Conservation (phyloP, 2,888 invertebrate species). For the Allygus modestus region DNA sequence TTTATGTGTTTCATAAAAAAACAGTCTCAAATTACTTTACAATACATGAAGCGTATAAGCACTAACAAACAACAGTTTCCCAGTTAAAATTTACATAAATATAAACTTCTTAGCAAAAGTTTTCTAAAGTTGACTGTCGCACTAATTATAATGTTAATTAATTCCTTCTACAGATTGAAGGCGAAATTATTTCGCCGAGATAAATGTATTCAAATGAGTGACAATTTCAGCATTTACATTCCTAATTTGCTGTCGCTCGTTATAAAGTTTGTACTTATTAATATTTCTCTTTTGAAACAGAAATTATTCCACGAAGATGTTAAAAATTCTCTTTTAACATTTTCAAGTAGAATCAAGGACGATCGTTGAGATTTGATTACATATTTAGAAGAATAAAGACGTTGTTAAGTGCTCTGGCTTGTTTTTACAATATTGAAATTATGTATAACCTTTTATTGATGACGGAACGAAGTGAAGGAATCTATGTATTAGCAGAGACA, state of each 20-base stretch:
- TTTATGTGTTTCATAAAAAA: too few species aligned
- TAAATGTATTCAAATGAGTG: slow-evolving; percentile 55
- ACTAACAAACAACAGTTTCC: not conserved
- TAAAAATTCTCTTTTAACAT: slow-evolving; percentile 9
- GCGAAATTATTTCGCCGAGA: slow-evolving; percentile 42
- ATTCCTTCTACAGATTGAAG: slow-evolving; percentile 46
- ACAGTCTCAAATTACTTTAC: too few species aligned
- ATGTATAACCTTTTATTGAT: too few species aligned
- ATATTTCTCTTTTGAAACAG: slow-evolving; percentile 38
- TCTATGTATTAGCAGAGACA: too few species aligned
- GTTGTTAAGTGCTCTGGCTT: too few species aligned
- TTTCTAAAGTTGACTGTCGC: slow-evolving; percentile 23
- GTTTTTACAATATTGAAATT: too few species aligned
- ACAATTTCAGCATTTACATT: slow-evolving; percentile 56
- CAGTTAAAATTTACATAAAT: slow-evolving; percentile 8
- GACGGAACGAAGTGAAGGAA: too few species aligned
- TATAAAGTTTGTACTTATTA: slow-evolving; percentile 57
- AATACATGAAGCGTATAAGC: not conserved
- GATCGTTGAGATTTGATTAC: not conserved
- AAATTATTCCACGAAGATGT: slow-evolving; percentile 29
- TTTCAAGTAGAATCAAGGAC: not conserved
- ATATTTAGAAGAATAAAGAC: not conserved
- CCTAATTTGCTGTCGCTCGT: slow-evolving; percentile 47
- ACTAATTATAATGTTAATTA: slow-evolving; percentile 56
- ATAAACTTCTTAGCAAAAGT: slow-evolving; percentile 31